Conservation (phyloP, 2,888 invertebrate species). For the Germaria angustata region DNA sequence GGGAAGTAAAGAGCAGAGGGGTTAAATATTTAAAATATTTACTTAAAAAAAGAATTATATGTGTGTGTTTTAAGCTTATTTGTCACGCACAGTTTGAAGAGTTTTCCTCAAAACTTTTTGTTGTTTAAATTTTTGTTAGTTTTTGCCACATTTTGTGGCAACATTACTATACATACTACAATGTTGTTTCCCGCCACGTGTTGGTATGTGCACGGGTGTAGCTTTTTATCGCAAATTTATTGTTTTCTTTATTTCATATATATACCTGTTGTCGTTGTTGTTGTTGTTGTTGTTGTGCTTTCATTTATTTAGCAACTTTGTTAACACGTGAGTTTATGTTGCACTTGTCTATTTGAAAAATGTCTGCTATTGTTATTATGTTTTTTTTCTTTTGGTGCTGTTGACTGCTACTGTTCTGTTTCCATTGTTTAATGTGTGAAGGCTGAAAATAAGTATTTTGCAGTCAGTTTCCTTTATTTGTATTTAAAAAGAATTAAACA, state of each 20-base stretch:
- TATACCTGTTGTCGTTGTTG: no score
- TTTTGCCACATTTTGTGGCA: constrained; percentile 54
- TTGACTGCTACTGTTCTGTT: not conserved
- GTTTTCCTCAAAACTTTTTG: constrained; percentile 20
- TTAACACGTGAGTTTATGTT: constrained; percentile 67
- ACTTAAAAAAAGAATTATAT: constrained; percentile 7
- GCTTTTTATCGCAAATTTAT: constrained; percentile 48
- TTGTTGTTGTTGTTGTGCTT: not conserved
- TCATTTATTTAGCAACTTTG: constrained; percentile 57
- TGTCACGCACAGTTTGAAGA: constrained; percentile 62
- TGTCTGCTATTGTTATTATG: not conserved
- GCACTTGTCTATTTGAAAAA: constrained; percentile 55
- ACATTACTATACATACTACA: constrained; percentile 6
- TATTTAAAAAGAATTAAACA: not conserved
- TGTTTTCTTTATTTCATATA: constrained; percentile 2
- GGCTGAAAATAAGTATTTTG: constrained; percentile 1
- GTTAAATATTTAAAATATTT: constrained; percentile 34
- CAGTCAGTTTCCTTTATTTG: not conserved
- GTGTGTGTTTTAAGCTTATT: constrained; percentile 60
- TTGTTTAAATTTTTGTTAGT: not conserved
- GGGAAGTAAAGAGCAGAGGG: not conserved
- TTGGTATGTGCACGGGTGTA: constrained; percentile 27
- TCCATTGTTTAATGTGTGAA: constrained; percentile 32
- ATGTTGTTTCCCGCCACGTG: constrained; percentile 41
- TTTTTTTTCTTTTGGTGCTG: not conserved